Base-by-base conservation (phyloP, 2,888 invertebrate species). In the Calameuta filiformis region DNA sequence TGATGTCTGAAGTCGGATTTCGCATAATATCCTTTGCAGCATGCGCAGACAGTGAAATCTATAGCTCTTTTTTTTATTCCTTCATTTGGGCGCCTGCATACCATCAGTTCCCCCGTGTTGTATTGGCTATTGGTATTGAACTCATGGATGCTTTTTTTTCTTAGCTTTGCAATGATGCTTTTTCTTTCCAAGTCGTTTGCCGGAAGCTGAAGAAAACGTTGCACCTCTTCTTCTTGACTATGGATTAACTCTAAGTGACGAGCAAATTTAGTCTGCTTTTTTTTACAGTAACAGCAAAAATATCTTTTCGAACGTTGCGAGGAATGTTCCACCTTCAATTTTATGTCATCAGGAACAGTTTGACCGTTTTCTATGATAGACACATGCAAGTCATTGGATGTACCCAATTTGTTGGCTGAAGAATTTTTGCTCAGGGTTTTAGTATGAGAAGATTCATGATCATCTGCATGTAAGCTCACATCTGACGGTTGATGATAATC, bases 231-330 rank as follows among this genome's bases (percentile, higher is more conserved):
- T 76, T 82, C 77, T 15, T 79, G 56, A 9, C 56, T 11, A 73
- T 82, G 78, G 6, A 73, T 35, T 3, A 31, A 31, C 73, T 82
- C 74, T 33, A 82, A 71, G 69, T 82, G 82, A 31, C 80, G 77
- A 69, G 81, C 79, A 12, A 82, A 73, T 73, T 82, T 82, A 4
- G 76, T 34, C 69, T 81, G 79, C 11, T 80, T 73, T 77, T 77
- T 81, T 33, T 76, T 33, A 33, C 81, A 82, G 37, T 77, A 81
- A 6, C 77, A 56, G 69, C 82, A 82, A 35, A 81, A 82, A 73
- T 81, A 76, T 35, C 35, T 35, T 35, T 35, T 35, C 9, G 35
- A 35, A 35, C 35, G 35, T 9, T 35, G 35, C 35, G 75, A 30
- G 35, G 75, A 75, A 75, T 12, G 40, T 40, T 56, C 40, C 31